Evolutionary conservation across 2,888 invertebrate species (phyloP), one percentile per base, ranked within the genome.

Genomic region (Pterobdella sp.): DNA sequence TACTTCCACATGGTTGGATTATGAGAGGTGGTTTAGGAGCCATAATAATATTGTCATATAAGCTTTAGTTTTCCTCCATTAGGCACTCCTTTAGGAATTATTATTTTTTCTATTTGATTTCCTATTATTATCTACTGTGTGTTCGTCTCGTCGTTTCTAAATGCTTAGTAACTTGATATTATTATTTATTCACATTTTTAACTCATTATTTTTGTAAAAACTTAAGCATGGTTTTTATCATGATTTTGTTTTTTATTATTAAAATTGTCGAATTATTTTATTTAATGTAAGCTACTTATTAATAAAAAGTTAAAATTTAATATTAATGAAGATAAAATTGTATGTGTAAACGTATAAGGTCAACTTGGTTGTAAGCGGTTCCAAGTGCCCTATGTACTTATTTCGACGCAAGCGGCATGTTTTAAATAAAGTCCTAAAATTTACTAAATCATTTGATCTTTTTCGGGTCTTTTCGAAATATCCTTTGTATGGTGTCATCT

Each of bases 181-280:
- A 7, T 42, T 42, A 42, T 22, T 22, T 42, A 7, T 42, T 22
- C 49, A 42, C 22, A 7, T 42, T 42, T 14, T 22, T 42, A 7
- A 42, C 49, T 42, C 22, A 42, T 42, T 42, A 14, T 42, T 42
- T 14, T 42, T 14, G 22, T 22, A 14, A 14, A 7, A 7, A 18
- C 3, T 26, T 56, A 56, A 26, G 60, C 60, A 56, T 56, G 60
- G 60, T 56, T 56, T 56, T 14, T n/a, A 56, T 56, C 60, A 56
- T 56, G 60, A 56, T 56, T 56, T 26, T 7, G 7, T n/a, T 56
- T 56, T n/a, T 56, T 7, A 4, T 56, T 56, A 42, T 42, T 42
- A 42, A 7, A 42, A 42, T 42, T 42, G 22, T 42, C 22, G n/a
- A n/a, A 42, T 42, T 42, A 42, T 42, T 42, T 14, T 42, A 14